Base-by-base conservation (phyloP, 2,888 invertebrate species). In the Phragmatobia fuliginosa region DNA sequence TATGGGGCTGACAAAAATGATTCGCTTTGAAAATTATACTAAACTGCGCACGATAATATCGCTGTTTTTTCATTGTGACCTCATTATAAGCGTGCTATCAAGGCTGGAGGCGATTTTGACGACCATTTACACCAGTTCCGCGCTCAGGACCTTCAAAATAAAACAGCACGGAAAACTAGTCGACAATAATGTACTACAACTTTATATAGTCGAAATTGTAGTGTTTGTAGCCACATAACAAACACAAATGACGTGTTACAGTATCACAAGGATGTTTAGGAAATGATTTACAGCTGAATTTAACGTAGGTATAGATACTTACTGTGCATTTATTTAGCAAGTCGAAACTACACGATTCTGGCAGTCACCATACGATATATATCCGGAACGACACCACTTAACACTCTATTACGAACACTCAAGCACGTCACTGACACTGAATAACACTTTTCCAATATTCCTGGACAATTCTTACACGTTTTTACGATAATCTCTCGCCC, bases 271-370 rank as follows among this genome's bases (percentile, higher is more conserved):
- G 8, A 65, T 56, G 78, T 69, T 70, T 66, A 62, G 62, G 25
- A 45, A 25, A 25, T 66, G 62, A 60, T 72, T 71, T 62, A 74
- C 18, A 62, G 70, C 60, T 71, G 82, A 82, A 85, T 76, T 76
- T 75, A 81, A 70, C 62, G 77, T 71, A 77, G 61, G 77, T 71
- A 77, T 85, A 88, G 86, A 81, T 89, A 92, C 93, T 83, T 89
- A 94, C 94, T 86, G 88, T 93, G 89, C 94, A 93, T 94, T 88
- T 91, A 93, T 86, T 83, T 85, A 86, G 80, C 85, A 85, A 56
- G 80, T 84, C 83, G 79, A 79, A 82, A 86, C 76, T 77, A 82
- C 78, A 80, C 78, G 73, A 78, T 81, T 83, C 83, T 81, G 76
- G 76, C 69, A 76, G 81, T 77, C 85, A 88, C 85, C 86, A 89